Evolutionary conservation across 2,797 vertebrate species (phyloP), one percentile per base, ranked within the genome.

Genomic region (Chelonia mydas): DNA sequence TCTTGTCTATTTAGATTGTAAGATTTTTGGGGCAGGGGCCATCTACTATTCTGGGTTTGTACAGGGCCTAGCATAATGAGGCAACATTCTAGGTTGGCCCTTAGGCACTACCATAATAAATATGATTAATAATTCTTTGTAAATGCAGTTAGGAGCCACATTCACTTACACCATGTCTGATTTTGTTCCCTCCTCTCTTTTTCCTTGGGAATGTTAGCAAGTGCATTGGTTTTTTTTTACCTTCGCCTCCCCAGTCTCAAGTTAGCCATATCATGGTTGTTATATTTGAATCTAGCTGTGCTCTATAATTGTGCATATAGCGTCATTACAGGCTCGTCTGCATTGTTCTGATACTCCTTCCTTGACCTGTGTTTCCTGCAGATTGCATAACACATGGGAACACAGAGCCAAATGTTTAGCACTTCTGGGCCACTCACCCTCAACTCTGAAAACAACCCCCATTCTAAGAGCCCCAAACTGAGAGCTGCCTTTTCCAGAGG

Each of bases 371-470:
- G 49, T 51, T 83, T 51, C 37, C 55, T 79, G 33, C 15, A n/a
- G 16, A n/a, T 17, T 68, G 78, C n/a, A 72, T 79, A 57, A 79
- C 89, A 87, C 85, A 78, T 21, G 51, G 59, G 17, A 96, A 94
- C 91, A 92, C 74, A 49, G 72, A 16, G 3, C 25, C 5, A 53
- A 41, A 89, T 90, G 94, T 94, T 94, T 76, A 25, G 95, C 95
- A 88, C 45, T 84, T 90, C 54, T 78, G 72, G 37, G 49, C 68
- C 50, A 93, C 12, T n/a, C 78, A 94, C 90, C 90, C 85, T 16
- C 92, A 81, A 16, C 53, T 96, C 89, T 88, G 74, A 54, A 93
- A 96, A 93, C 57, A 41, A 90, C 83, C 33, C 89, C 53, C 81
- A 76, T 86, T 83, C 85, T 86, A 91, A 82, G 74, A 91, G 96